Conservation (phyloP, 2,888 invertebrate genomes). For the Lobophora halterata region DNA sequence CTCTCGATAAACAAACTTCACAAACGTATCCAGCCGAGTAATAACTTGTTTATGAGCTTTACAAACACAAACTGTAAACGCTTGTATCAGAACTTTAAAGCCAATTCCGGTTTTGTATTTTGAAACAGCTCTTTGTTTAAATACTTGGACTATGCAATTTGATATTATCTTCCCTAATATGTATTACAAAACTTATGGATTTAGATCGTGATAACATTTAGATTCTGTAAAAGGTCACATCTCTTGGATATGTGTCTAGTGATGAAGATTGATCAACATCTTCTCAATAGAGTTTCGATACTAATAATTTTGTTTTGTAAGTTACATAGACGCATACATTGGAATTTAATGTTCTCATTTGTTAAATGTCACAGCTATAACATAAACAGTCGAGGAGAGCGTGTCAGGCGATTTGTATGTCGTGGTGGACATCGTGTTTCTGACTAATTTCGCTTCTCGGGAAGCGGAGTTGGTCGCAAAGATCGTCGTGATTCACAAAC, state of each 20-base stretch:
- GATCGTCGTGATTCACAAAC: slow-evolving; percentile 30
- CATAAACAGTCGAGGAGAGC: slow-evolving; percentile 35
- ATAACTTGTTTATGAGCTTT: slow-evolving; percentile 36
- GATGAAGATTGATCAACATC: slow-evolving; percentile 30
- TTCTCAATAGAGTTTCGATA: slow-evolving; percentile 6
- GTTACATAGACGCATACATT: slow-evolving; percentile 28
- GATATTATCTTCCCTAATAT: too few species aligned
- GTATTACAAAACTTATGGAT: slow-evolving; percentile 8
- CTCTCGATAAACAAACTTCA: slow-evolving; percentile 40
- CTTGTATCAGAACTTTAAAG: slow-evolving; percentile 27
- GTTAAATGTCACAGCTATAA: slow-evolving; percentile 37
- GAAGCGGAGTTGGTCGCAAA: slow-evolving; percentile 32
- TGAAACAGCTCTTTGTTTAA: slow-evolving; percentile 5
- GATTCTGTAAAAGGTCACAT: slow-evolving; percentile 49
- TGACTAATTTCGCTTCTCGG: slow-evolving; percentile 40
- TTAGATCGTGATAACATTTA: slow-evolving; percentile 38
- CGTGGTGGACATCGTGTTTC: slow-evolving; percentile 41
- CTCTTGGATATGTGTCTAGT: slow-evolving; percentile 26
- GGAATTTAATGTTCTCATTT: too few species aligned
- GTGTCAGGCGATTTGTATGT: slow-evolving; percentile 50
- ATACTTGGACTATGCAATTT: neutral
- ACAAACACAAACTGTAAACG: slow-evolving; percentile 31
- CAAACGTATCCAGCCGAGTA: slow-evolving; percentile 28
- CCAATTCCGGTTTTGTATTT: slow-evolving; percentile 19
- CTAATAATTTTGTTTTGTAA: slow-evolving; percentile 13